phyloP scores from a whole-genome alignment of 2,797 vertebrate species.

The Adelosebastes latens region DNA sequence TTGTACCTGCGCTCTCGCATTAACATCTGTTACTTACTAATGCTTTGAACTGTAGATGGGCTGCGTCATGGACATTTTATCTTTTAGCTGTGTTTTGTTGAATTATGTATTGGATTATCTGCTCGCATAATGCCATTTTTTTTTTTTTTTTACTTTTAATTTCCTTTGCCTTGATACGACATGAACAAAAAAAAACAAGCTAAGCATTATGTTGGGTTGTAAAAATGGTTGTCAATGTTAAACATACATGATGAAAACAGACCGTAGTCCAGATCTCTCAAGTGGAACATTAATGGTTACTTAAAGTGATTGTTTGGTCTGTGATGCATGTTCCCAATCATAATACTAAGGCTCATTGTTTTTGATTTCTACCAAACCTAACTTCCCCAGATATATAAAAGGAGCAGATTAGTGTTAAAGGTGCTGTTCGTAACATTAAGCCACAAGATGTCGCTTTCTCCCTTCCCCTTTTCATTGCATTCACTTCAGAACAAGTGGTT shows the following conservation, averaged over 20 bases:
- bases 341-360: constrained; percentile 11
- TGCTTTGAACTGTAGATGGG: constrained; percentile 58
- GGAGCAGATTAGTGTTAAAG: no score
- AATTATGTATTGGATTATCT: constrained; percentile 45
- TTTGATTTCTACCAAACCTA: not conserved
- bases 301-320: not conserved
- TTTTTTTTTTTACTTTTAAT: constrained; percentile 29
- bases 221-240: constrained; percentile 49
- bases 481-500: no score
- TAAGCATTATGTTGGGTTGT: constrained; percentile 24
- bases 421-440: no score
- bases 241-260: not conserved
- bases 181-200: constrained; percentile 36
- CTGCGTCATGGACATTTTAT: constrained; percentile 59
- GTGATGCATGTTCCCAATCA: not conserved
- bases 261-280: not conserved
- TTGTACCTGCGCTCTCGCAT: constrained; percentile 50
- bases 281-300: not conserved
- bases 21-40: constrained; percentile 79
- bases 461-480: no score
- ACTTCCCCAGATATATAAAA: no score
- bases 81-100: constrained; percentile 61
- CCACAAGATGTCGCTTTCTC: no score
- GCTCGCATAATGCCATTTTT: constrained; percentile 56
- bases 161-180: constrained; percentile 56